These are phyloP conservation scores for Cairina moschata DNA, from an alignment of 2,113 vertebrate genomes.

Conservation along the genomic window DNA sequence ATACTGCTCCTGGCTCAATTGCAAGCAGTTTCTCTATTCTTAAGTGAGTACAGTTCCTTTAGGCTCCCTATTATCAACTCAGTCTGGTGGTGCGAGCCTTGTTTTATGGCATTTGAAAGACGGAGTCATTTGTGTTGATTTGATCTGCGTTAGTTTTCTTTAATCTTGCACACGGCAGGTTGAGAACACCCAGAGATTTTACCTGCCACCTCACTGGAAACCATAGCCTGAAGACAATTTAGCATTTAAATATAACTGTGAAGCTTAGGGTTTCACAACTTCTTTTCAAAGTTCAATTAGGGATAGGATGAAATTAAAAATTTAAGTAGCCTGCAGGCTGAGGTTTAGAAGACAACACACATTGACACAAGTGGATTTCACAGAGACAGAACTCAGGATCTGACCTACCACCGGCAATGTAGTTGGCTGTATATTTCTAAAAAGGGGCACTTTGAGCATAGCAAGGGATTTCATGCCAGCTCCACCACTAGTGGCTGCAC, in stretches of 20 bases:
- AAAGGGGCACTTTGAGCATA: neutral
- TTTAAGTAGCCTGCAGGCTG: neutral
- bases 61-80: neutral
- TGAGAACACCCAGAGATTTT: neutral
- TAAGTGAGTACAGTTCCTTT: neutral
- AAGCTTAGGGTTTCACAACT: neutral
- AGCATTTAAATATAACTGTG: neutral
- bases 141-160: neutral
- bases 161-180: neutral
- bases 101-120: neutral
- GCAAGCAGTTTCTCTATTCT: neutral
- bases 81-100: neutral
- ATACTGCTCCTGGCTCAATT: neutral
- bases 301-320: neutral
- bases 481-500: neutral
- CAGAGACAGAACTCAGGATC: neutral
- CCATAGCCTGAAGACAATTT: neutral
- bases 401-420: neutral
- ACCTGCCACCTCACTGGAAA: neutral
- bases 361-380: rapidly evolving
- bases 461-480: neutral
- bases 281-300: neutral
- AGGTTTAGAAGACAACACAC: neutral
- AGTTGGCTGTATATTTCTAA: neutral
- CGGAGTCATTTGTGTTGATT: neutral